Conservation (phyloP, 2,888 invertebrate genomes). For the Acheta domesticus region DNA sequence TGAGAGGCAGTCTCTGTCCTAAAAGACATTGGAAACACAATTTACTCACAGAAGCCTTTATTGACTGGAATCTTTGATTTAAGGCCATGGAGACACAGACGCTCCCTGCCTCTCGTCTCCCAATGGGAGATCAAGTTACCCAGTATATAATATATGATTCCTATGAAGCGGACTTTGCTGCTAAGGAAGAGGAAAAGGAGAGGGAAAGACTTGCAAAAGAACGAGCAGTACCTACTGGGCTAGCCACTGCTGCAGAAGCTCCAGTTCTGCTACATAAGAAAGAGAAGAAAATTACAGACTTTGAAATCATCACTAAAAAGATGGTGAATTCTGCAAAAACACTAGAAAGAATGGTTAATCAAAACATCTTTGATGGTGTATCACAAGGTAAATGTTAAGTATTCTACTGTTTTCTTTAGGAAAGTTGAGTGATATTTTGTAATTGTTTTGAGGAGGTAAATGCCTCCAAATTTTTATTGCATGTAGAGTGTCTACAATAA, state of each 20-base stretch:
- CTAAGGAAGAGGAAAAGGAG: conserved; percentile 67
- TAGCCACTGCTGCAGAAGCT: too few relatives aligned
- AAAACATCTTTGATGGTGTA: conserved; percentile 90
- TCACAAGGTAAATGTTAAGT: conserved; percentile 59
- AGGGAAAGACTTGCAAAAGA: conserved; percentile 52
- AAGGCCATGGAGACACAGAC: conserved; percentile 74
- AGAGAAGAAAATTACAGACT: too few relatives aligned
- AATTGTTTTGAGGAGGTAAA: too few relatives aligned
- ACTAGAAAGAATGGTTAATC: conserved; percentile 88
- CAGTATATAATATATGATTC: conserved; percentile 90
- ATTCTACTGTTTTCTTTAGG: too few relatives aligned
- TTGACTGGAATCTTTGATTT: conserved; percentile 27
- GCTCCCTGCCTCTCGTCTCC: conserved; percentile 80
- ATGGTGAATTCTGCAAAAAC: conserved; percentile 34
- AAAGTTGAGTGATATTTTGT: too few relatives aligned
- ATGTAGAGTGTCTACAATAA: too few relatives aligned
- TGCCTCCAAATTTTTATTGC: too few relatives aligned
- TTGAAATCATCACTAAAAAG: background rate
- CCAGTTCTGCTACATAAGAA: too few relatives aligned
- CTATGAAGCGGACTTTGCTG: conserved; percentile 76
- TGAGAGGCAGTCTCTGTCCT: too few relatives aligned
- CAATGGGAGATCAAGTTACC: conserved; percentile 69
- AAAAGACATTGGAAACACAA: too few relatives aligned
- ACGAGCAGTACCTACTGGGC: too few relatives aligned
- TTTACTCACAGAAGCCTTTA: too few relatives aligned